phyloP scores from a whole-genome alignment of 2,113 vertebrate species.

The Progne subis region DNA sequence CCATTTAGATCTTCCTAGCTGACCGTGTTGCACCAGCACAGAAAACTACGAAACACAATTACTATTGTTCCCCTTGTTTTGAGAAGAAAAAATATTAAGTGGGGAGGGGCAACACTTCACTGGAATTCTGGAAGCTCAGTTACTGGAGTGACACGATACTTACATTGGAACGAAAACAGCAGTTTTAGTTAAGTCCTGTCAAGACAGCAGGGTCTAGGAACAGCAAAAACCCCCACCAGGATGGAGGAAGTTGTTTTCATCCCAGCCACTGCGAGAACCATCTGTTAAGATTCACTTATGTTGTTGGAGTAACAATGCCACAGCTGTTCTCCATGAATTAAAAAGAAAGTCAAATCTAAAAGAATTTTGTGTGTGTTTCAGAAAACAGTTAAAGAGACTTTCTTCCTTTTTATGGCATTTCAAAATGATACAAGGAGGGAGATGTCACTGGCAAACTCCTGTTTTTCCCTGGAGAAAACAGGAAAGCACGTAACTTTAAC shows the following conservation, averaged over 20 bases:
- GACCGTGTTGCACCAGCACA: not conserved
- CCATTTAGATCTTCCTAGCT: not conserved
- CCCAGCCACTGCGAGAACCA: not conserved
- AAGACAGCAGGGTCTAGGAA: not conserved
- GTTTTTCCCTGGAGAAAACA: not conserved
- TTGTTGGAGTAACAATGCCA: not conserved
- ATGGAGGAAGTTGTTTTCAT: not conserved
- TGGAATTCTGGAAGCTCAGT: not conserved
- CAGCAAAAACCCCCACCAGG: not conserved
- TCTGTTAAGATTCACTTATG: not conserved
- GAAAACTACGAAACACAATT: not conserved
- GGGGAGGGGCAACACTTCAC: not conserved
- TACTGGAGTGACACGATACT: not conserved
- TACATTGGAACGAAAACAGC: not conserved
- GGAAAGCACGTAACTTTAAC: not conserved
- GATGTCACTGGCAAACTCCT: not conserved
- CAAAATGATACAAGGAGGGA: not conserved
- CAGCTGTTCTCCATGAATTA: conserved; percentile 25
- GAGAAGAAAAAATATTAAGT: not conserved
- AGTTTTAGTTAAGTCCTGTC: not conserved
- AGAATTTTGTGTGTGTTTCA: not conserved
- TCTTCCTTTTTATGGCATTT: not conserved
- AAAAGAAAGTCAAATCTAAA: not conserved
- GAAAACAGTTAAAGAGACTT: not conserved
- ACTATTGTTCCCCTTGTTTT: not conserved